Base-by-base conservation (phyloP, 2,888 invertebrate genomes). In the Seira ritae region DNA sequence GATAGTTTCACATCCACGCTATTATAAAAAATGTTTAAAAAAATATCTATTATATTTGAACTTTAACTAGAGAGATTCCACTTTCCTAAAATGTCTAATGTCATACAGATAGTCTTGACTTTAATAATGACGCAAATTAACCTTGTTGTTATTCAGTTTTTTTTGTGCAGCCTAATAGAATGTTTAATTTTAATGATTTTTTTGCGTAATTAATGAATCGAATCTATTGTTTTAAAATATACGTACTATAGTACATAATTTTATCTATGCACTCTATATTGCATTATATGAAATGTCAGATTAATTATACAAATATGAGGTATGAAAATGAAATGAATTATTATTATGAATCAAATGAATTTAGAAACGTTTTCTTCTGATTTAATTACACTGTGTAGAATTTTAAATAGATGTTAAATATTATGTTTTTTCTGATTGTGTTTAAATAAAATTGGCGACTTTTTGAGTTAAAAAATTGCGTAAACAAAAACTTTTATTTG, bases 391-490 rank as follows among this genome's bases (percentile, higher is more conserved):
- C 3, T 62, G 62, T 62, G 3, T n/a, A n/a, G n/a, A 15, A 12
- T 50, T 50, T 50, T 50, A 50, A 2, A 50, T 62, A 62, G 22
- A 2, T 62, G 22, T 55, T 62, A 62, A n/a, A n/a, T n/a, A n/a
- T n/a, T n/a, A 62, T 62, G 31, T 4, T 62, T 62, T 62, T 2
- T 62, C 62, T n/a, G n/a, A 10, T 78, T 67, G 68, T 80, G 31
- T 80, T 66, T 12, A 65, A 68, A 68, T 73, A 73, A 68, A 80
- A 72, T 80, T 73, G 80, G 74, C 74, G 62, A 80, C 60, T 69
- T 80, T 79, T 74, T 62, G 62, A 20, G 62, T 62, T 62, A 2
- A 15, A 62, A 8, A 15, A 60, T 60, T 42, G 42, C 42, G 42
- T 42, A 8, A 8, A 8, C 42, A 42, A 42, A 42, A 4, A 42